A percentile compares a stretch with the other conserved stretches of the same genome.
Conservation (phyloP, 2,888 invertebrate species). For the Ceraclea dissimilis region DNA sequence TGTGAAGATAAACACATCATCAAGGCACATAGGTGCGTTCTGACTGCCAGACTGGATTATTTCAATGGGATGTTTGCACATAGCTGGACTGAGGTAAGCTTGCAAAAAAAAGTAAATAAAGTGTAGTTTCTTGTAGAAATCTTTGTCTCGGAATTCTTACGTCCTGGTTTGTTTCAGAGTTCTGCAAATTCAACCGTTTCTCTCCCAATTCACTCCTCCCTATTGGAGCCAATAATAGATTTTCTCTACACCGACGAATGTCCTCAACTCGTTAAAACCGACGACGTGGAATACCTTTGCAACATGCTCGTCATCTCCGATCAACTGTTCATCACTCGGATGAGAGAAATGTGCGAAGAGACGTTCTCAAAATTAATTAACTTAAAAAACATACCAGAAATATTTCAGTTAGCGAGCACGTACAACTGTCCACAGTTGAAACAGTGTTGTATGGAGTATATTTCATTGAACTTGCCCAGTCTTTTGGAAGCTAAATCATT, state of each 20-base stretch:
- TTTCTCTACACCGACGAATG: conserved; percentile 69
- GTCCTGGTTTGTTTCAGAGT: conserved; percentile 37
- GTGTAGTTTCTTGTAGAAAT: too few relatives aligned
- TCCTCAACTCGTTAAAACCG: conserved; percentile 49
- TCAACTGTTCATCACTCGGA: conserved; percentile 63
- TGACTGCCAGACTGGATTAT: conserved; percentile 75
- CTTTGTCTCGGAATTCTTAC: neutral
- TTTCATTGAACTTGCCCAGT: conserved; percentile 64
- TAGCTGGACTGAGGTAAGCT: conserved; percentile 67
- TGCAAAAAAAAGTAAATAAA: too few relatives aligned
- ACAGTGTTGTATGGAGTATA: conserved; percentile 66
- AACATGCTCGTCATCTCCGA: conserved; percentile 73
- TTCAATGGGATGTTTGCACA: conserved; percentile 77
- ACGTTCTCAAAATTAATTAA: conserved; percentile 58
- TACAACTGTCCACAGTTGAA: conserved; percentile 71
- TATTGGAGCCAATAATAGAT: conserved; percentile 61
- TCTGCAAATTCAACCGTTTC: conserved; percentile 44
- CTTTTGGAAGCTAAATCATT: conserved; percentile 62
- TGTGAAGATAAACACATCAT: conserved; percentile 45
- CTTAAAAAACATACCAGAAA: conserved; percentile 67
- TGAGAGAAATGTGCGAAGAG: conserved; percentile 66
- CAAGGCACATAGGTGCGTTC: conserved; percentile 72
- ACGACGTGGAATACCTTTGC: conserved; percentile 63
- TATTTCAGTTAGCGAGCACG: conserved; percentile 66
- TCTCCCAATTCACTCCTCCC: conserved; percentile 53